phyloP scores from a whole-genome alignment of 1,140 invertebrate species.

The Hermetia illucens region DNA sequence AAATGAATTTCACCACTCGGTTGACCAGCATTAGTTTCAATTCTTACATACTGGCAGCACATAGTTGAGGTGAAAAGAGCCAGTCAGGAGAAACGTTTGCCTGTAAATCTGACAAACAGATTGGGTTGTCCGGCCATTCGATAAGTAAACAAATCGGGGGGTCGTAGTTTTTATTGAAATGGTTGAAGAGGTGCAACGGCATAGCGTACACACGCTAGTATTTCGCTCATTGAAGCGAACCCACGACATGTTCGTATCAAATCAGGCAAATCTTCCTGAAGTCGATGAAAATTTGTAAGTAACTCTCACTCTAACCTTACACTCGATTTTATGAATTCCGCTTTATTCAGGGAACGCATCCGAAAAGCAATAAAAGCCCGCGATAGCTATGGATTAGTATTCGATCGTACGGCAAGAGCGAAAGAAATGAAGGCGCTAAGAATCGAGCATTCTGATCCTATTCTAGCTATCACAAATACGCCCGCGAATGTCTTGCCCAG shows the following conservation, averaged over 20 bases:
- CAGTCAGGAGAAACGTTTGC: too few species aligned
- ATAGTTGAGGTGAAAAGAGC: too few species aligned
- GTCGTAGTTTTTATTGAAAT: conserved; percentile 9
- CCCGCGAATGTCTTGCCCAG: conserved; percentile 23
- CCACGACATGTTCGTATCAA: conserved; percentile 93
- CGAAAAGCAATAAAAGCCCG: conserved; percentile 63
- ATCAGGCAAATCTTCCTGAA: conserved; percentile 78
- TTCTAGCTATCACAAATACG: conserved; percentile 15
- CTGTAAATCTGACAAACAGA: too few species aligned
- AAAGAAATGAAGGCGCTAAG: conserved; percentile 39
- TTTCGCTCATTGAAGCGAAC: conserved; percentile 94
- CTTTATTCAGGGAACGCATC: conserved; percentile 54
- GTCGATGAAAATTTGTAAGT: conserved; percentile 68
- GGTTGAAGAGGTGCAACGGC: conserved; percentile 86
- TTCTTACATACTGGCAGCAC: too few species aligned
- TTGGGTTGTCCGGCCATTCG: too few species aligned
- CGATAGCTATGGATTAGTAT: conserved; percentile 77
- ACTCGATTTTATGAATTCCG: conserved; percentile 2
- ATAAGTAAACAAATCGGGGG: background rate
- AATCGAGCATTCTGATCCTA: conserved; percentile 19
- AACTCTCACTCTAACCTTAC: conserved; percentile 7
- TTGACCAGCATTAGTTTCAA: too few species aligned
- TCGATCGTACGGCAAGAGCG: conserved; percentile 61
- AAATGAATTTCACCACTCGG: too few species aligned
- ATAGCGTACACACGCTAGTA: conserved; percentile 92